Conservation (phyloP, 2,888 invertebrate species). For the Torymus texanus region DNA sequence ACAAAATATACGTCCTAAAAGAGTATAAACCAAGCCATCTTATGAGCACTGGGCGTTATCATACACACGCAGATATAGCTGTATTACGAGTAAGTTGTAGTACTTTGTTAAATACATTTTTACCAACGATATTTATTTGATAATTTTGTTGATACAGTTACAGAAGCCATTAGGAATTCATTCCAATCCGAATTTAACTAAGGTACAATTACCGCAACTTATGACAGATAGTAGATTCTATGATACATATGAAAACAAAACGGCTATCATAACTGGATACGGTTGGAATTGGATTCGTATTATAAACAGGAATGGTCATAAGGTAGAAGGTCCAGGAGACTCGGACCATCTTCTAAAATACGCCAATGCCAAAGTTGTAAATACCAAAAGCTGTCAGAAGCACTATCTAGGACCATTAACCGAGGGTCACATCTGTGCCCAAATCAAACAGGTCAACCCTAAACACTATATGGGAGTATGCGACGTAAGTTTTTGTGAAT, state of each 20-base stretch:
- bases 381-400: background rate
- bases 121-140: background rate
- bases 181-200: background rate
- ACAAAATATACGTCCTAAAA: background rate
- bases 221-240: too few relatives aligned
- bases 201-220: background rate
- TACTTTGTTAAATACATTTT: background rate
- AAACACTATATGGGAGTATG: background rate
- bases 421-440: background rate
- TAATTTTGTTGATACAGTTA: background rate
- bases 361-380: background rate
- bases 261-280: slow-evolving; percentile 8
- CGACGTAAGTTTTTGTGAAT: background rate
- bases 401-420: background rate
- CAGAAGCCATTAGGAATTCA: background rate
- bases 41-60: background rate
- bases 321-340: background rate
- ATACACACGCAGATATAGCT: background rate
- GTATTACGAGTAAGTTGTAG: background rate
- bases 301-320: background rate
- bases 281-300: slow-evolving; percentile 16
- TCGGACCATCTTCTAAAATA: background rate
- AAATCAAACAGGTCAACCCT: background rate
- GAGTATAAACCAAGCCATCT: background rate
- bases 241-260: background rate